Base-by-base conservation (phyloP, 2,113 vertebrate genomes). In the Gavialis gangeticus region DNA sequence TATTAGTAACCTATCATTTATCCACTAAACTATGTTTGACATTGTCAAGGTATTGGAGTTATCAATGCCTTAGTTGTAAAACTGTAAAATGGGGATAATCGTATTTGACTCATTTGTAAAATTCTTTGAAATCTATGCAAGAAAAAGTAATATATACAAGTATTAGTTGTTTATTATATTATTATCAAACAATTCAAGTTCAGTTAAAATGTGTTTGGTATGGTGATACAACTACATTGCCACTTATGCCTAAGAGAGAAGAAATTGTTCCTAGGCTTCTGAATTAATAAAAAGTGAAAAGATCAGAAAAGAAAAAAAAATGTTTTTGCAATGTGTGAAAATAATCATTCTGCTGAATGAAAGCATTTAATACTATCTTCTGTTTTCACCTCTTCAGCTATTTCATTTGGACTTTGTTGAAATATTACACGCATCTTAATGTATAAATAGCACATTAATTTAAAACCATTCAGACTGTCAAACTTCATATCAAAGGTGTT, bases 291-390 rank as follows among this genome's bases (percentile, higher is more conserved):
- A 28, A 71, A 91, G 80, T 63, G 1, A 76, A 28, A 81, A 79
- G n/a, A 75, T 81, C 25, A 79, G 67, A 91, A 92, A n/a, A 88
- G 64, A 21, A 93, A 90, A n/a, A n/a, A 17, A 87, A 75, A 56
- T 34, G 2, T 1, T 21, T 66, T 91, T 84, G 60, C 86, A 17
- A 3, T 67, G 37, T 73, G 55, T 63, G 17, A 82, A 71, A 37
- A 19, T 18, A 77, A 6, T 60, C 0, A 76, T 66, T 79, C 82
- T n/a, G 37, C 1, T 84, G 81, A 84, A 87, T n/a, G 2, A 84
- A 88, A 24, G 37, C 2, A 60, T 67, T 85, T 75, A 79, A 93
- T 84, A 46, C 1, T 4, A 64, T 37, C 5, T 6, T 22, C 69
- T 46, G 69, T 21, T 92, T 92, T 90, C 30, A 83, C 54, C 62